Evolutionary conservation across 1,140 invertebrate genomes (phyloP).

Genomic region (Heliconius melpomene): DNA sequence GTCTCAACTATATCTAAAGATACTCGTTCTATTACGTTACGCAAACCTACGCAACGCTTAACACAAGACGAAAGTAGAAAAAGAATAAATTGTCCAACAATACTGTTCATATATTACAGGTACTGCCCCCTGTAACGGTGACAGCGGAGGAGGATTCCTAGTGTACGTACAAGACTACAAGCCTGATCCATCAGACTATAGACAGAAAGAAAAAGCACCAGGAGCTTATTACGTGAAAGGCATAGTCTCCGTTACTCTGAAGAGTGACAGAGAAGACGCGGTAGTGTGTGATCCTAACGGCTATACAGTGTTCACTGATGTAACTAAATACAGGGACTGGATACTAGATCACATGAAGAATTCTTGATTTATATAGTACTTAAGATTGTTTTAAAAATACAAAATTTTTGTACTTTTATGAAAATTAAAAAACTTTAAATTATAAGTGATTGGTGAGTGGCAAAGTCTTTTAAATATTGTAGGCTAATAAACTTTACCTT

Average conservation of each 20-base stretch:
- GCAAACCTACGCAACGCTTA: too few species aligned
- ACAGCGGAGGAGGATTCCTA: conserved; percentile 61
- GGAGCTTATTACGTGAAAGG: conserved; percentile 58
- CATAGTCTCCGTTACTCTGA: conserved; percentile 54
- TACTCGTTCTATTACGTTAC: too few species aligned
- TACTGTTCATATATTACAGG: conserved; percentile 33
- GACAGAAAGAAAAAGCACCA: conserved; percentile 11
- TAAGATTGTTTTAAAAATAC: too few species aligned
- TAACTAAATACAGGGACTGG: conserved; percentile 50
- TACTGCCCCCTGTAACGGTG: conserved; percentile 63
- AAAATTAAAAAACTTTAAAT: too few species aligned
- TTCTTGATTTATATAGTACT: not conserved
- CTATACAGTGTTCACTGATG: conserved; percentile 60
- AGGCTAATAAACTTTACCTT: too few species aligned
- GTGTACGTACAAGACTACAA: conserved; percentile 36
- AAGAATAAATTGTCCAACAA: too few species aligned
- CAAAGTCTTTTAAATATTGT: too few species aligned
- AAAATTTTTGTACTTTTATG: too few species aligned
- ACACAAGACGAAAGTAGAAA: too few species aligned
- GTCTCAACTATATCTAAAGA: too few species aligned
- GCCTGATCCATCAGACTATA: not conserved
- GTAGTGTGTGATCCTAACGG: conserved; percentile 55
- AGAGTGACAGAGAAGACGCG: conserved; percentile 40
- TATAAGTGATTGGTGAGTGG: too few species aligned
- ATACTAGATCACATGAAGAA: conserved; percentile 43